Percentiles rank a stretch among this genome's conserved stretches.
phyloP scores from a whole-genome alignment of 1,140 invertebrate species.

The Conus ventricosus region DNA sequence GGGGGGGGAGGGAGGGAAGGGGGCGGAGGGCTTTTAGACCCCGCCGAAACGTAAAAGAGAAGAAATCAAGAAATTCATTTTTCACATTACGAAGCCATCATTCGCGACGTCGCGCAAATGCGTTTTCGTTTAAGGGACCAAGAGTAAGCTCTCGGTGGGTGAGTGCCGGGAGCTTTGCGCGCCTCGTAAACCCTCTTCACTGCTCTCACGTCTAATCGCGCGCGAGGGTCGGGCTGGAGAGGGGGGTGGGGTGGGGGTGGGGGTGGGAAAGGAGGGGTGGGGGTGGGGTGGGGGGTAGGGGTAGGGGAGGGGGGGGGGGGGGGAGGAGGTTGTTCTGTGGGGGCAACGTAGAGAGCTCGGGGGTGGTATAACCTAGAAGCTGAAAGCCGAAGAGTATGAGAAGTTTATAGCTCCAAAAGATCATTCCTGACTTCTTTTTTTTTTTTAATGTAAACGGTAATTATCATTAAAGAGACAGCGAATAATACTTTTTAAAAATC shows the following conservation, averaged over 20 bases:
- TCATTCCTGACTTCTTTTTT: no score
- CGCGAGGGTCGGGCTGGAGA: conserved; percentile 20
- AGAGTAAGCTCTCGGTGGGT: conserved; percentile 29
- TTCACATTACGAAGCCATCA: conserved; percentile 37
- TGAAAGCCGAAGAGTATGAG: not conserved
- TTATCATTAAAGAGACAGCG: no score
- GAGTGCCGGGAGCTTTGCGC: conserved; percentile 33
- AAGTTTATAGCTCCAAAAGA: no score
- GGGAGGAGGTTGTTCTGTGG: no score
- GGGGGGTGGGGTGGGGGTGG: not conserved
- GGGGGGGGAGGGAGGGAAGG: not conserved
- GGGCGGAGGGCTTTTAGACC: conserved; percentile 24
- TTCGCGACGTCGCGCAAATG: conserved; percentile 34
- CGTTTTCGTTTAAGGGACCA: conserved; percentile 34
- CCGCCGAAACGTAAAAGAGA: conserved; percentile 1
- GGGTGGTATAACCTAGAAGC: not conserved
- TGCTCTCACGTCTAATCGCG: conserved; percentile 33
- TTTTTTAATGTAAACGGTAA: no score
- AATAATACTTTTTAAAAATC: no score
- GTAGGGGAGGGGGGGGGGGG: not conserved
- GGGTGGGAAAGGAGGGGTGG: not conserved
- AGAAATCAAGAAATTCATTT: conserved; percentile 40
- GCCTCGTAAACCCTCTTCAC: conserved; percentile 37
- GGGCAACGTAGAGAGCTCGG: no score
- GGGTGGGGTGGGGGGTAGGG: not conserved